Evolutionary conservation across 2,113 vertebrate species (phyloP), one percentile per base, ranked within the genome.

Genomic region (Nansenia antarctica): DNA sequence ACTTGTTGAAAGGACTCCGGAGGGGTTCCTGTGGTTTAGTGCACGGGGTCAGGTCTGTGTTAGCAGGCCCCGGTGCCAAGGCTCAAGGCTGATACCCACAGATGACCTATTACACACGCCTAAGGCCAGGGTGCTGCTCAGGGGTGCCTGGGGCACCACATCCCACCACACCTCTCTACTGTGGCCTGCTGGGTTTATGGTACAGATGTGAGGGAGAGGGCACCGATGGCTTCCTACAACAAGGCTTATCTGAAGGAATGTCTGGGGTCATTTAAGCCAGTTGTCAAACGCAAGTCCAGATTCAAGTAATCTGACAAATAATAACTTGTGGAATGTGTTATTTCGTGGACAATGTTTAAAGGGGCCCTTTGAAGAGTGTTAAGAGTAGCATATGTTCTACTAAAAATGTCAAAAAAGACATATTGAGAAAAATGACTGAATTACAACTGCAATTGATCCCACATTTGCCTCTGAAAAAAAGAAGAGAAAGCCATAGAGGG

Each of bases 401-500:
- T 77, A 82, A 86, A 89, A 81, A 82, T 73, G 85, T 90, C 86
- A 85, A 86, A 89, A 89, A 88, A 86, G 86, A 85, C 85, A 90
- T 88, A 89, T 90, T 90, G 87, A 88, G 87, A 90, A 90, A 92
- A 92, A 90, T 90, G 83, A 88, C 86, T 88, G 83, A 91, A 90
- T 91, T 92, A 89, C 86, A 88, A 90, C 82, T 83, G 80, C 82
- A 84, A 87, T 82, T 89, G 89, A 91, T 90, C 85, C 83, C 85
- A 74, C 86, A 90, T 91, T 91, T 88, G 88, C 87, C 86, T 89
- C 83, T 90, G 88, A 88, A 90, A 90, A 60, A 78, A 73, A 67
- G 70, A 79, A 61, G 83, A 91, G 82, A 89, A 91, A 88, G 83
- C 82, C 77, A 2, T 74, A 59, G 78, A 87, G 89, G 89, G 85